Conservation (phyloP, 2,113 vertebrate species). For the Arothron firmamentum region DNA sequence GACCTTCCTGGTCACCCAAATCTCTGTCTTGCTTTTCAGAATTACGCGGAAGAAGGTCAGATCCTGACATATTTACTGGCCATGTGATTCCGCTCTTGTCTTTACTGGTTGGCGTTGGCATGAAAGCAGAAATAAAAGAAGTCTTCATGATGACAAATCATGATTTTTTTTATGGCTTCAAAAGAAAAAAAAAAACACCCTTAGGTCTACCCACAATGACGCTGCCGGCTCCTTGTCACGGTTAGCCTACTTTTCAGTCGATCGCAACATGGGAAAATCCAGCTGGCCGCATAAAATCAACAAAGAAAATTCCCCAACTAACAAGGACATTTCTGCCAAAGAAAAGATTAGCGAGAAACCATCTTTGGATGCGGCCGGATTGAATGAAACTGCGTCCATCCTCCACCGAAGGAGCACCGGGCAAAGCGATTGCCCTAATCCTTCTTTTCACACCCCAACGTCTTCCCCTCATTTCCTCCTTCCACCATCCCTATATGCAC, state of each 20-base stretch:
- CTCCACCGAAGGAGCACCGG: constrained; percentile 4
- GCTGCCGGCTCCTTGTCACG: constrained; percentile 23
- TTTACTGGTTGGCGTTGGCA: constrained; percentile 22
- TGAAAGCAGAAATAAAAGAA: constrained; percentile 1
- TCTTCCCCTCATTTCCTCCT: constrained; percentile 19
- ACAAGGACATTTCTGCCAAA: constrained; percentile 7
- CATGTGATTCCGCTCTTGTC: constrained; percentile 25
- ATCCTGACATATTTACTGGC: constrained; percentile 23
- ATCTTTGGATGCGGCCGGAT: constrained; percentile 15
- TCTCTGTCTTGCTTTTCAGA: constrained; percentile 29
- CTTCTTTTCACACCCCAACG: constrained; percentile 40
- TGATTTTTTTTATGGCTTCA: constrained; percentile 27
- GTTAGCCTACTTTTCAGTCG: constrained; percentile 22
- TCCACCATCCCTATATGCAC: constrained; percentile 31
- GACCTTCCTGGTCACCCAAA: constrained; percentile 46
- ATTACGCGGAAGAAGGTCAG: constrained; percentile 23
- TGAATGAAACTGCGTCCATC: constrained; percentile 16
- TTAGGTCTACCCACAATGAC: constrained; percentile 22
- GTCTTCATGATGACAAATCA: constrained; percentile 6
- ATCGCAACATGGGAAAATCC: constrained; percentile 44
- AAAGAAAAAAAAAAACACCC: constrained; percentile 50
- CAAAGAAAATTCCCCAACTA: constrained; percentile 2
- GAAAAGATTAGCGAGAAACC: constrained; percentile 16
- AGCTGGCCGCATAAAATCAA: constrained; percentile 29
- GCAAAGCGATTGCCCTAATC: constrained; percentile 54